Base-by-base conservation (phyloP, 2,888 invertebrate species). In the Oeneis ivallda region DNA sequence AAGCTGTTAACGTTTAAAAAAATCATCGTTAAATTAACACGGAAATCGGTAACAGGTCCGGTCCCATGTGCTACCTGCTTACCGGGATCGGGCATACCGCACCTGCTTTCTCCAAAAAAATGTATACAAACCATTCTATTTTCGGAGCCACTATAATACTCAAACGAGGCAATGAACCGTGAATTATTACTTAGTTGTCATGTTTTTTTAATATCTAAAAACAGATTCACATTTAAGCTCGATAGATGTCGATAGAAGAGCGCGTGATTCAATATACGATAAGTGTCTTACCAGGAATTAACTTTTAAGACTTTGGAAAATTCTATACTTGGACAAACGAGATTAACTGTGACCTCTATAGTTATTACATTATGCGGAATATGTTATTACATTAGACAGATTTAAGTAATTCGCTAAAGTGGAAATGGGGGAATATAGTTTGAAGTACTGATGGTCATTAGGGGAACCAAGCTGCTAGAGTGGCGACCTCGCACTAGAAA, bases 101-200 rank as follows among this genome's bases (percentile, higher is more conserved):
- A 89, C 89, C 89, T 89, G 86, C 84, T 85, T 79, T 82, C 76
- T 74, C 87, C 79, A 89, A 87, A 89, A 86, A 87, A 85, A 87
- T 80, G 80, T 82, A 82, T 79, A 89, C 74, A 72, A 74, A 74
- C 74, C 52, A 41, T 62, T 70, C 73, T 75, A 75, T 75, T 72
- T 74, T 86, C 75, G 81, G 83, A 76, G 75, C 74, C 78, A 80
- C 76, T 78, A 77, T 79, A 67, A 76, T 79, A 74, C 70, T 74
- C 73, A 17, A 56, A 66, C 72, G 68, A 79, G 74, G 74, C 77
- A 78, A 76, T 80, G 79, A 82, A 81, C 81, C 76, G 75, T 82
- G 72, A 82, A 82, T 81, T 83, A 82, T 81, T 79, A 75, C 75
- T 76, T 76, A 74, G 74, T 74, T 75, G 78, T 80, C 74, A 79